These are phyloP conservation scores for Saxidomus purpurata DNA, from an alignment of 1,140 invertebrate genomes.

Conservation along the genomic window DNA sequence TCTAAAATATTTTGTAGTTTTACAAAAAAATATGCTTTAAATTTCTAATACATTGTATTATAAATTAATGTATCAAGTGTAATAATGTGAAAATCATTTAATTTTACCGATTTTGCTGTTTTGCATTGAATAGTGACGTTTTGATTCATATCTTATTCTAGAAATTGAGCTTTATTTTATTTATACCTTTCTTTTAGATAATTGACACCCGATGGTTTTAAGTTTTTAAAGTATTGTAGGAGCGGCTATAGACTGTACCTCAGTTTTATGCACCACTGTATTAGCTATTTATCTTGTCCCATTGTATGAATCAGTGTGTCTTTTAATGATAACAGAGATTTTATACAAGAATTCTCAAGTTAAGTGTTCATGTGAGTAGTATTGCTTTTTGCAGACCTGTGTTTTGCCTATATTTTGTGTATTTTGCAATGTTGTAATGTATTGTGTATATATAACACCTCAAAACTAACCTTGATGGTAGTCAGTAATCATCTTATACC, in stretches of 20 bases:
- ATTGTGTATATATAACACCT: background rate
- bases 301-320: background rate
- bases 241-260: background rate
- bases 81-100: no score
- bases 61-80: no score
- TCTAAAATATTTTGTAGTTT: no score
- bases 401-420: background rate
- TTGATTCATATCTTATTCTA: no score
- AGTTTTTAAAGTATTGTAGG: background rate
- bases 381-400: background rate
- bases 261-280: background rate
- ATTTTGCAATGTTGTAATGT: constrained; percentile 24
- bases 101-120: no score
- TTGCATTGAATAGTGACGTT: no score
- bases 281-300: background rate
- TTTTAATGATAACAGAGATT: background rate
- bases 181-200: no score
- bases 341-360: constrained; percentile 2
- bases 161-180: no score
- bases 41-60: no score
- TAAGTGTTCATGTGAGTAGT: background rate
- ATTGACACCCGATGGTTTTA: background rate
- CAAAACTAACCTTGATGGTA: no score
- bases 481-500: no score
- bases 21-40: no score